phyloP scores from a whole-genome alignment of 2,113 vertebrate genomes.

The Odontesthes bonariensis region DNA sequence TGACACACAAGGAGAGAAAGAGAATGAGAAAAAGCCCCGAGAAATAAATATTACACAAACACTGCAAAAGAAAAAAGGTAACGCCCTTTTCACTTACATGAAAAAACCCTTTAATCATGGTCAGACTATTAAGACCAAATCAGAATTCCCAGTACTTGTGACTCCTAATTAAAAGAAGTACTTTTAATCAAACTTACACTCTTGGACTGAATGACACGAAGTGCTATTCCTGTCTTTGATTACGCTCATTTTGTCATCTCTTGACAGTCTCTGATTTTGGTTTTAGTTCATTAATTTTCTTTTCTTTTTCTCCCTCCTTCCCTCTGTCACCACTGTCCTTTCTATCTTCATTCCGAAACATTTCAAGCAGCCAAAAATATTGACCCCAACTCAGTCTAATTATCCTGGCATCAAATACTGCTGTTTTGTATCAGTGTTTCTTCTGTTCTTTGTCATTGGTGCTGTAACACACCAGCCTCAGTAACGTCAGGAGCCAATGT shows the following conservation, averaged over 20 bases:
- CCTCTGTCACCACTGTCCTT: background rate
- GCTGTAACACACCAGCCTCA: too few relatives aligned
- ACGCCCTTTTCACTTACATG: conserved; percentile 31
- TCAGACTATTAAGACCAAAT: conserved; percentile 50
- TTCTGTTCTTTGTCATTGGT: background rate
- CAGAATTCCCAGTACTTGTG: conserved; percentile 16
- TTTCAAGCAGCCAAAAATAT: background rate
- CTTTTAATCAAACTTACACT: conserved; percentile 25
- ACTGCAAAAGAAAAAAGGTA: conserved; percentile 4
- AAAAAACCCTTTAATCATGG: conserved; percentile 41
- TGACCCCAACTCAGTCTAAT: too few relatives aligned
- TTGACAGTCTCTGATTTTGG: background rate
- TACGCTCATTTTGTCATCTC: background rate
- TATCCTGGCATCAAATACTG: background rate
- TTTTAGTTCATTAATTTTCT: background rate
- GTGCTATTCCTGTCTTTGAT: background rate
- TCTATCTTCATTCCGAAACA: background rate
- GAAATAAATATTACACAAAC: conserved; percentile 16
- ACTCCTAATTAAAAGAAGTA: conserved; percentile 32
- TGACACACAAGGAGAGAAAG: background rate
- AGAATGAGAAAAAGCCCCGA: background rate
- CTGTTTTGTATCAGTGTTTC: too few relatives aligned
- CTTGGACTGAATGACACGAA: background rate
- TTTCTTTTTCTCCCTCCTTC: background rate
- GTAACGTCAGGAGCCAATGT: too few relatives aligned